Conservation (phyloP, 1,140 invertebrate genomes). For the Zaprionus lachaisei region DNA sequence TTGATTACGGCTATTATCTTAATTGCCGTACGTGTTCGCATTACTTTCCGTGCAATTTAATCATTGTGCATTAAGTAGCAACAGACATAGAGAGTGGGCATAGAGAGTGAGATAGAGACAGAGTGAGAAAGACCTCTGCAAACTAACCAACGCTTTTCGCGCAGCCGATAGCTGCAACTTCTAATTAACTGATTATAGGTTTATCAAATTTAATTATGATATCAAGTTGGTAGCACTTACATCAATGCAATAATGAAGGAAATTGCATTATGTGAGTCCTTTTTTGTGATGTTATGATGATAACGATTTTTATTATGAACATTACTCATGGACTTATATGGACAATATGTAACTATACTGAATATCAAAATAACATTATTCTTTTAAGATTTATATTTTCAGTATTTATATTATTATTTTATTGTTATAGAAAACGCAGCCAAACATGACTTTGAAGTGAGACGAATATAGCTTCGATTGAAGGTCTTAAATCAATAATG, state of each 20-base stretch:
- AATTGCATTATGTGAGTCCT: neutral
- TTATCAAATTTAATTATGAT: neutral
- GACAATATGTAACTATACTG: too few relatives aligned
- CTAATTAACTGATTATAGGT: slow-evolving; percentile 1
- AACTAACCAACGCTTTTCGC: slow-evolving; percentile 1
- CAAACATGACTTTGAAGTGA: too few relatives aligned
- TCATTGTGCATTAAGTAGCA: slow-evolving; percentile 38
- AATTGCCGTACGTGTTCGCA: slow-evolving; percentile 66
- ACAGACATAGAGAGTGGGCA: slow-evolving; percentile 5
- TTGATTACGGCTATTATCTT: slow-evolving; percentile 75
- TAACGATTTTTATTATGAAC: neutral
- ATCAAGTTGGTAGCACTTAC: neutral
- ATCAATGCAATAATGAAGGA: neutral
- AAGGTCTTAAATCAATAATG: too few relatives aligned
- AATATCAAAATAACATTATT: too few relatives aligned
- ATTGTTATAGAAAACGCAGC: too few relatives aligned
- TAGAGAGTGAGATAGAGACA: neutral
- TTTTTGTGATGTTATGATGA: neutral
- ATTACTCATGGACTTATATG: neutral
- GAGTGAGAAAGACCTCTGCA: neutral
- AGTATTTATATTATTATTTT: neutral
- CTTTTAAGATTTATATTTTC: neutral
- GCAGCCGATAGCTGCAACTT: neutral
- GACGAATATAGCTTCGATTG: neutral
- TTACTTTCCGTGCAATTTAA: slow-evolving; percentile 46